Base-by-base conservation (phyloP, 2,888 invertebrate genomes). In the Lepidocyrtinus sp. region DNA sequence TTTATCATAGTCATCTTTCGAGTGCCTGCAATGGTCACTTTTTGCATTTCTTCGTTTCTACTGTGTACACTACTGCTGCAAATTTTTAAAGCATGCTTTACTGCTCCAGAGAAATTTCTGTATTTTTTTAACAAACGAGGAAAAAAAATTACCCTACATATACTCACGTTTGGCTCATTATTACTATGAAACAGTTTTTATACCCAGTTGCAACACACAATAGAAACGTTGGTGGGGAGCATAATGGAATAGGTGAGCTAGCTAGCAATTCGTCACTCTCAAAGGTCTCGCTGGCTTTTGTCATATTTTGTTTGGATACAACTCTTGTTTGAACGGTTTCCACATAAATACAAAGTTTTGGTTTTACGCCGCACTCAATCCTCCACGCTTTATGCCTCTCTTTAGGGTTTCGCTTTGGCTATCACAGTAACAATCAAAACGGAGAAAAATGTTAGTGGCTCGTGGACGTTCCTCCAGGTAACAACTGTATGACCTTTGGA, bases 391-490 rank as follows among this genome's bases (percentile, higher is more conserved):
- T n/a, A n/a, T n/a, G n/a, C n/a, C n/a, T n/a, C n/a, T n/a, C n/a
- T n/a, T n/a, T n/a, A n/a, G n/a, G n/a, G n/a, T 36, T 12, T 59
- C 19, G 59, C 2, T 17, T 12, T 21, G 2, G 12, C 59, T 21
- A 21, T n/a, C 59, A 59, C 59, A 21, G 22, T 9, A 59, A 22
- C 21, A 21, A 59, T 59, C 59, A 22, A 21, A 19, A 15, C 55
- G 45, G 19, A 70, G 19, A 46, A 22, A 72, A 72, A 55, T 74
- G 74, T 55, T 74, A 74, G 74, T 74, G 74, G 74, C 74, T 74
- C 74, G 74, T 74, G 67, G 67, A 67, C 67, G 74, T 74, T 74
- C 74, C 67, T 74, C 74, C 74, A 55, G 74, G 26, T 74, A 74
- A 36, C 74, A 74, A 59, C 50, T 19, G 59, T 21, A 59, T 22